These are phyloP conservation scores for Cossypha polioptera DNA, from an alignment of 2,797 vertebrate species.

Conservation along the genomic window DNA sequence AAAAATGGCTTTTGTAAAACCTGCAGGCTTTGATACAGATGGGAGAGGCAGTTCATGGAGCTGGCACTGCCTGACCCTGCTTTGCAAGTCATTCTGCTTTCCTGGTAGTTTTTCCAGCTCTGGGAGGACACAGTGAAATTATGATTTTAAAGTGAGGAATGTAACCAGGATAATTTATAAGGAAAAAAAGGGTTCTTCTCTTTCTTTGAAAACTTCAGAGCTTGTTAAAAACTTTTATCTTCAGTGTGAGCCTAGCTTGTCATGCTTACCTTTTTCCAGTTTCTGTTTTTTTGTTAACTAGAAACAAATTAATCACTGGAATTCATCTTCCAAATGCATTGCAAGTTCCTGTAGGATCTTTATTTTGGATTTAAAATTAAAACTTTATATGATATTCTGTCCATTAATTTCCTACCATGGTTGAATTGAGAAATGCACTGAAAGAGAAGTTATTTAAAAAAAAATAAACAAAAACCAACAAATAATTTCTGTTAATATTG, in stretches of 20 bases:
- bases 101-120: background rate
- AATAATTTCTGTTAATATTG: background rate
- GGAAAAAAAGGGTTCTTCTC: background rate
- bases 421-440: background rate
- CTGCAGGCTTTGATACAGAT: background rate
- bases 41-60: background rate
- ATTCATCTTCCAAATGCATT: background rate
- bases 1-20: background rate
- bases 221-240: background rate
- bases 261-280: background rate
- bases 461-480: background rate
- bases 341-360: background rate
- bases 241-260: background rate
- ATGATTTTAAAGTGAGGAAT: background rate
- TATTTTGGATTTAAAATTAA: background rate
- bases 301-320: background rate
- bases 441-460: background rate
- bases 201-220: background rate
- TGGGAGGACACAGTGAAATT: background rate
- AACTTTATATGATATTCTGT: background rate
- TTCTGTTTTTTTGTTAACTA: background rate
- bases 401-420: background rate
- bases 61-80: background rate
- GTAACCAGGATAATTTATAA: background rate
- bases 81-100: background rate